Conservation (phyloP, 2,888 invertebrate species). For the Dicyrtoma fusca region DNA sequence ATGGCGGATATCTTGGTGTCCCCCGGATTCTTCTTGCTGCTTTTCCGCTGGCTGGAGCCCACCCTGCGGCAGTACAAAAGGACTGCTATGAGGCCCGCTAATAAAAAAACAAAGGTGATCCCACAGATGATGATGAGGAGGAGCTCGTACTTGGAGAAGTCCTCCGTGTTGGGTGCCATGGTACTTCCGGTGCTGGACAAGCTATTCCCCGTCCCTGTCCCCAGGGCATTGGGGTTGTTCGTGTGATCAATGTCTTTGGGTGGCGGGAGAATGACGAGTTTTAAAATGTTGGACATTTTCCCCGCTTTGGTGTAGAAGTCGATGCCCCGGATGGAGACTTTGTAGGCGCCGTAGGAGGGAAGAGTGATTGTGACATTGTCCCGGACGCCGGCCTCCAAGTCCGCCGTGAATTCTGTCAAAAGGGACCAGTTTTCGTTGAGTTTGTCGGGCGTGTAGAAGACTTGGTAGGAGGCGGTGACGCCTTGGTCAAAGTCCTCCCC, state of each 20-base stretch:
- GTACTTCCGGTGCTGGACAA: conserved; percentile 49
- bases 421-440: conserved; percentile 48
- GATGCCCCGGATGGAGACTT: conserved; percentile 36
- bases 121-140: conserved; percentile 53
- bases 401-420: conserved; percentile 41
- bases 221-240: conserved; percentile 38
- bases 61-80: conserved; percentile 52
- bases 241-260: conserved; percentile 51
- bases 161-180: conserved; percentile 53
- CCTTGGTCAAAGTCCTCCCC: conserved; percentile 60
- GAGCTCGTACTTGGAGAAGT: conserved; percentile 50
- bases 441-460: conserved; percentile 50
- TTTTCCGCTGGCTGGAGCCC: conserved; percentile 47
- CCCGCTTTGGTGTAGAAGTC: conserved; percentile 45
- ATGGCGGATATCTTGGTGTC: conserved; percentile 56
- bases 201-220: conserved; percentile 46
- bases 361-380: conserved; percentile 53
- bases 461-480: conserved; percentile 52
- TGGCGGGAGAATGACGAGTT: conserved; percentile 45
- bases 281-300: conserved; percentile 54
- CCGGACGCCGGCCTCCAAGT: conserved; percentile 53
- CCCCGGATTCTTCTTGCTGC: conserved; percentile 47
- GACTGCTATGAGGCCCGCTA: conserved; percentile 50
- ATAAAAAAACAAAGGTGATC: conserved; percentile 50
- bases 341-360: conserved; percentile 50